phyloP scores from a whole-genome alignment of 2,888 invertebrate species.

The Agonopterix heracliana region DNA sequence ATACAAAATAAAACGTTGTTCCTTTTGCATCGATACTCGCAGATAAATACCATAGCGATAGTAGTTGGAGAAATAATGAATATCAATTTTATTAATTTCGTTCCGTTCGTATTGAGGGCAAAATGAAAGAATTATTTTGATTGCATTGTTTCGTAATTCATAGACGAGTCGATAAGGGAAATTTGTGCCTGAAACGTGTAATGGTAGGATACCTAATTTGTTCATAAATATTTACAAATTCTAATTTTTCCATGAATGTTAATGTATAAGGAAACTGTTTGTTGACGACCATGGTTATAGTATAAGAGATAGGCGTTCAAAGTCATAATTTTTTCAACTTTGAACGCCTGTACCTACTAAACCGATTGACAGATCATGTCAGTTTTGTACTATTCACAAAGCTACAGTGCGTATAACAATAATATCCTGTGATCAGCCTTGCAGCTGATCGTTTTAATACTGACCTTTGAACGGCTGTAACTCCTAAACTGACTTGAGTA shows the following conservation, averaged over 20 bases:
- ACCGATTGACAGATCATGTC: no score
- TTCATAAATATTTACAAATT: conserved; percentile 7
- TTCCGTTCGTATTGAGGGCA: not conserved
- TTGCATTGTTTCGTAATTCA: conserved; percentile 3
- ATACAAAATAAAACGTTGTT: no score
- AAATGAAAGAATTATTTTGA: conserved; percentile 1
- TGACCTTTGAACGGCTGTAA: no score
- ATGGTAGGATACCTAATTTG: not conserved
- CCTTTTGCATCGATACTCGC: not conserved
- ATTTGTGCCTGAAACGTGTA: not conserved
- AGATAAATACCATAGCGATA: not conserved
- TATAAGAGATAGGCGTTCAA: no score
- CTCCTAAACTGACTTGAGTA: no score
- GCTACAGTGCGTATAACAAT: no score
- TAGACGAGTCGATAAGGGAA: not conserved
- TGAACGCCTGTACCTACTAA: no score
- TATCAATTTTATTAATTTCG: conserved; percentile 4
- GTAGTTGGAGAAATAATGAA: not conserved
- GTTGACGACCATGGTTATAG: not conserved
- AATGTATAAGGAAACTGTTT: not conserved
- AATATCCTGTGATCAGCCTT: no score
- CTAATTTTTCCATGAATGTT: conserved; percentile 7
- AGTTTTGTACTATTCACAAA: no score
- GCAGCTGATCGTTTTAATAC: no score
- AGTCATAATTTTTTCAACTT: no score